Conservation (phyloP, 1,140 invertebrate genomes). For the Anthonomus grandis region DNA sequence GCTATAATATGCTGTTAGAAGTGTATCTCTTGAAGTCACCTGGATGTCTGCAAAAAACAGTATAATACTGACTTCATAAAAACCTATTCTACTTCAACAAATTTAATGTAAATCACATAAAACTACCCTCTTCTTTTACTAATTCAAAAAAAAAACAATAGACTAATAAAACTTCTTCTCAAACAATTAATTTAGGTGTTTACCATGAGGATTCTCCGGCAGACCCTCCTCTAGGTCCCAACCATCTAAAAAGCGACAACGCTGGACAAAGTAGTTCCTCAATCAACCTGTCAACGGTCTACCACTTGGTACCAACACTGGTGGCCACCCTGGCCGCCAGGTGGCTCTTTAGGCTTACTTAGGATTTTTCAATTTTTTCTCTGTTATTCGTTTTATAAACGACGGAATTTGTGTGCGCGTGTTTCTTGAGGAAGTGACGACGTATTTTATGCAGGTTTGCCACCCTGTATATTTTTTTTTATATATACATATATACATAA, state of each 20-base stretch:
- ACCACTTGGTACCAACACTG: constrained; percentile 8
- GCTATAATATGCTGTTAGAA: neutral
- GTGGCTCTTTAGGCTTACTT: constrained; percentile 23
- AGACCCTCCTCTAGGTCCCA: constrained; percentile 18
- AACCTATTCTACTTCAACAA: neutral
- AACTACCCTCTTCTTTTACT: too few relatives aligned
- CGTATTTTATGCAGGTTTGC: too few relatives aligned
- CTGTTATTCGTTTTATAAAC: constrained; percentile 37
- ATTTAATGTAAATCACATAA: neutral
- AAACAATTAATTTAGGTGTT: constrained; percentile 20
- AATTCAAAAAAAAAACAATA: neutral
- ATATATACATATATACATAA: too few relatives aligned
- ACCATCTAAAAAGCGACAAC: constrained; percentile 11
- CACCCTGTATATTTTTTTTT: too few relatives aligned
- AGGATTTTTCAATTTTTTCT: constrained; percentile 18
- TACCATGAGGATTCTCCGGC: constrained; percentile 18
- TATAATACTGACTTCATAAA: neutral
- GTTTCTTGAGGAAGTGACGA: too few relatives aligned
- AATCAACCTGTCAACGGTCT: constrained; percentile 1
- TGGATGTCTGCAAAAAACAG: neutral
- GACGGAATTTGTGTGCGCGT: too few relatives aligned
- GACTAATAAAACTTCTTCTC: neutral
- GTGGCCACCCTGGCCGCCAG: constrained; percentile 15
- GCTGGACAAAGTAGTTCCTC: constrained; percentile 1
- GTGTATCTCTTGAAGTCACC: neutral